Percentiles rank a stretch among this genome's conserved stretches.
These are phyloP conservation scores for Anas platyrhynchos DNA, from an alignment of 2,113 vertebrate genomes.

Conservation along the genomic window DNA sequence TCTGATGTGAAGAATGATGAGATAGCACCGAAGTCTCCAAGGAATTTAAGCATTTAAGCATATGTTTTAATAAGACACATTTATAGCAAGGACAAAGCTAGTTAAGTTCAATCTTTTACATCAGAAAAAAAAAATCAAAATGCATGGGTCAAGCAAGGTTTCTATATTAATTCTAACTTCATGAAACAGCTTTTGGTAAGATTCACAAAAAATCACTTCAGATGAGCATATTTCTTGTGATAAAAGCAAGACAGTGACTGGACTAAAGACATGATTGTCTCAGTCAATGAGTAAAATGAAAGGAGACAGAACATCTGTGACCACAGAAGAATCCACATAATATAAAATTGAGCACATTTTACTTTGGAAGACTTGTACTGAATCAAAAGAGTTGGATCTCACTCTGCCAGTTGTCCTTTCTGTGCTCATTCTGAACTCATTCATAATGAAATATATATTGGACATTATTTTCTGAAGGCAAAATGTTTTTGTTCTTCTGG, in stretches of 20 bases:
- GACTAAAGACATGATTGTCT: background rate
- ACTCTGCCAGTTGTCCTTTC: background rate
- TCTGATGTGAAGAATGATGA: background rate
- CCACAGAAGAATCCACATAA: slow-evolving; percentile 21
- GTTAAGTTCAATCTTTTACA: background rate
- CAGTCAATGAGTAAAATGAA: slow-evolving; percentile 28
- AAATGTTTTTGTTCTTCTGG: background rate
- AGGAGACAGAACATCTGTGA: slow-evolving; percentile 20
- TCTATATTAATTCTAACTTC: background rate
- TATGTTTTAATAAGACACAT: background rate
- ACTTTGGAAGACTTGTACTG: background rate
- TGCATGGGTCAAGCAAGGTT: background rate
- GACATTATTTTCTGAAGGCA: background rate
- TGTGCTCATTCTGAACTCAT: background rate
- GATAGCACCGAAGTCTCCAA: background rate
- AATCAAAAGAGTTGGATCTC: background rate
- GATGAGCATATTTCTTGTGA: background rate
- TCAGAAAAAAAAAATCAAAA: background rate
- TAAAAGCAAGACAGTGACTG: background rate
- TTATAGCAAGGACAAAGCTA: background rate
- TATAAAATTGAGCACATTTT: background rate
- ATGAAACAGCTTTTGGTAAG: background rate
- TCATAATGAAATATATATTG: background rate
- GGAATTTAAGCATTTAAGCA: background rate
- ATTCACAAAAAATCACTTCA: background rate